Base-by-base conservation (phyloP, 2,113 vertebrate species). In the Anser cygnoides region DNA sequence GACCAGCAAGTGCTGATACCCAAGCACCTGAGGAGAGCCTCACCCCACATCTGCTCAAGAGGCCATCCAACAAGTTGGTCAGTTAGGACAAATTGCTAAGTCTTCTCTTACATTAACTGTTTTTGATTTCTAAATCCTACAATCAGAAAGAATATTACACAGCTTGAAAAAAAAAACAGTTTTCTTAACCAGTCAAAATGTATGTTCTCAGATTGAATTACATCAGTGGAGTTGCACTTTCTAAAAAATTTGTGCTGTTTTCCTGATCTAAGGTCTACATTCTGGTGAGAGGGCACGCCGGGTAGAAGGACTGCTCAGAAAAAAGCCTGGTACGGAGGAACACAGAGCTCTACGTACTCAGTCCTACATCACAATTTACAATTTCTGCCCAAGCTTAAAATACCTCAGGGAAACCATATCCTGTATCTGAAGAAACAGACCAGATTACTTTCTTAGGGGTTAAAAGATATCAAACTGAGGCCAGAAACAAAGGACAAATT, bases 81-180 rank as follows among this genome's bases (percentile, higher is more conserved):
- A 59, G 43, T 67, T 57, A 74, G 39, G 11, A 66, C 15, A 77
- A 80, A 91, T n/a, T 61, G 28, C 7, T 28, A 17, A 37, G 6
- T 44, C 13, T 87, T 88, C 62, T 83, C 25, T 79, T 61, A 25
- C 50, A 7, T 58, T 89, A 46, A 3, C 11, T 50, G 1, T 5
- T 91, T 92, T 72, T 79, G 6, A 31, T 91, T 94, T 76, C 43
- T 79, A 39, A 87, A 89, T 9, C 31, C 4, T 26, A 12, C 3
- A 4, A 37, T 92, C 26, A 37, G 78, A 91, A 68, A 52, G 13
- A 91, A 12, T 41, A 39, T 31, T 37, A 6, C 29, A 43, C 43
- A 0, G 0, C 33, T 54, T 55, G 9, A 41, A 85, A 49, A 49
- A 79, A 50, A 63, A 37, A 13, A 37, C 8, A 5, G 2, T 62